Evolutionary conservation across 1,140 invertebrate genomes (phyloP).

Genomic region (Lordiphosa mommai): DNA sequence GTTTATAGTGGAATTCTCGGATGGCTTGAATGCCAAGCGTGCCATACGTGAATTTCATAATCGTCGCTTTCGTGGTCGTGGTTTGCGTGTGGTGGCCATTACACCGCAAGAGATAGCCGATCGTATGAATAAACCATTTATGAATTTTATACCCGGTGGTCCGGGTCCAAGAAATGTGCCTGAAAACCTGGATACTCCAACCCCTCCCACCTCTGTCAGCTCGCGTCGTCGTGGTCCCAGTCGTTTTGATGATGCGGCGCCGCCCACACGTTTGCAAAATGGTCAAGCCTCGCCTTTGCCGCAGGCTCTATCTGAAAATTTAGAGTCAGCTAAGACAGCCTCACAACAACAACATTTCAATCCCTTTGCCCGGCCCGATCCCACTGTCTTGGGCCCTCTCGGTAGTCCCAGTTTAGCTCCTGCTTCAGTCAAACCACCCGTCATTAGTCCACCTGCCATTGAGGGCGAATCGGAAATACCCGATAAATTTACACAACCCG

Average conservation of each 20-base stretch:
- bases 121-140: constrained; percentile 69
- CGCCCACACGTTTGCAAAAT: neutral
- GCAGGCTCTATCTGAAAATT: constrained; percentile 12
- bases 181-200: no score
- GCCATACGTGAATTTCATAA: constrained; percentile 85
- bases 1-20: constrained; percentile 91
- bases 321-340: constrained; percentile 19
- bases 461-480: constrained; percentile 56
- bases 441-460: neutral
- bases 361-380: constrained; percentile 43
- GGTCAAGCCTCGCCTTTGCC: neutral
- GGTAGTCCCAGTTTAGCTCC: no score
- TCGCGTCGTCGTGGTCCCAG: constrained; percentile 55
- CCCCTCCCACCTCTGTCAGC: neutral
- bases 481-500: constrained; percentile 87
- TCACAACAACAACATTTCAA: constrained; percentile 49
- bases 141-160: constrained; percentile 66
- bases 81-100: constrained; percentile 85
- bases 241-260: constrained; percentile 42
- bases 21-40: constrained; percentile 84
- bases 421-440: neutral
- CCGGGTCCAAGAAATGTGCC: constrained; percentile 26
- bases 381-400: neutral
- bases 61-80: constrained; percentile 84
- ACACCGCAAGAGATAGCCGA: constrained; percentile 82